Conservation (phyloP, 2,888 invertebrate genomes). For the Ceraclea dissimilis region DNA sequence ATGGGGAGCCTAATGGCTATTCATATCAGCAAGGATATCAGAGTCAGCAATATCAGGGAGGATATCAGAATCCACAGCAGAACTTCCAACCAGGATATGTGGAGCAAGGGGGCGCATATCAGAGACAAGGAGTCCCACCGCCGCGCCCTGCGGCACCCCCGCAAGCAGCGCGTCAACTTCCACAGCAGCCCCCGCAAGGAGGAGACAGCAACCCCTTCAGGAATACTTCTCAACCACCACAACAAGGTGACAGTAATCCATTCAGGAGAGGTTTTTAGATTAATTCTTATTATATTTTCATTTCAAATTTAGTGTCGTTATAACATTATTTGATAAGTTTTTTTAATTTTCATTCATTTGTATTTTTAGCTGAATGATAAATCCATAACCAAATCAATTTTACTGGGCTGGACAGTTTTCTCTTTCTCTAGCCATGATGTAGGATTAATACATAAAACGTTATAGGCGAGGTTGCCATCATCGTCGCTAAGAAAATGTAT, state of each 20-base stretch:
- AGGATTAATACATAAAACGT: too few relatives aligned
- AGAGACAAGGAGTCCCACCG: conserved; percentile 28
- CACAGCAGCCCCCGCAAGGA: conserved; percentile 40
- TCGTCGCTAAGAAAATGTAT: too few relatives aligned
- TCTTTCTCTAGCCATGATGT: too few relatives aligned
- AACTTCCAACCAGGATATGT: conserved; percentile 37
- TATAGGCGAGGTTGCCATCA: too few relatives aligned
- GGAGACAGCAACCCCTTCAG: conserved; percentile 42
- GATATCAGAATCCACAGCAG: conserved; percentile 32
- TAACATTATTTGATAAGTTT: neutral
- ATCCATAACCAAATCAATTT: too few relatives aligned
- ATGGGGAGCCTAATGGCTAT: conserved; percentile 43
- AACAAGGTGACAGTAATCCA: conserved; percentile 59
- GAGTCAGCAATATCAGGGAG: conserved; percentile 34
- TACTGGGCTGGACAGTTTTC: too few relatives aligned
- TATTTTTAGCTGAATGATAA: too few relatives aligned
- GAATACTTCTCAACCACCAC: conserved; percentile 34
- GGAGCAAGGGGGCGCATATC: conserved; percentile 38
- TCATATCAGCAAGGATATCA: conserved; percentile 34
- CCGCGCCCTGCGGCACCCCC: conserved; percentile 28
- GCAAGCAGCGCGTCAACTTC: conserved; percentile 43
- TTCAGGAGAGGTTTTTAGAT: conserved; percentile 73
- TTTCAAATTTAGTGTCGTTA: neutral
- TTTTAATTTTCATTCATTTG: too few relatives aligned
- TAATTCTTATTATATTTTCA: neutral